Evolutionary conservation across 1,140 invertebrate species (phyloP), one percentile per base, ranked within the genome.

Genomic region (Pomacea maculata): DNA sequence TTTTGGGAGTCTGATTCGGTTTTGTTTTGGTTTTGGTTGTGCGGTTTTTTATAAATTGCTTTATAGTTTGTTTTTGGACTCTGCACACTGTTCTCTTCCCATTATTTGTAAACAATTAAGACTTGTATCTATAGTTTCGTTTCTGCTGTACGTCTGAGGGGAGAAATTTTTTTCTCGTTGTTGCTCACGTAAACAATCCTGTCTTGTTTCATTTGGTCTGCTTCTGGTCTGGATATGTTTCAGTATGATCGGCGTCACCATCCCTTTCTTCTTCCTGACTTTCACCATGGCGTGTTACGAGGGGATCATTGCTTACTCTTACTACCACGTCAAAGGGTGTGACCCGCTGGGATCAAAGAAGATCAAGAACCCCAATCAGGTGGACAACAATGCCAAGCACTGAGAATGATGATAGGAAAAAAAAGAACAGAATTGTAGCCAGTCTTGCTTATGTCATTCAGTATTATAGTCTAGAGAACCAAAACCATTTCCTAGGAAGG

Each of bases 251-350:
- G 5, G 3, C 15, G 25, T 64, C 21, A 63, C 54, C 14, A 57
- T 68, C 6, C 70, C 67, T 19, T 12, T 17, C 52, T 73, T 73
- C 63, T 73, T 79, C 55, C 45, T 73, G 25, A 55, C 61, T 1
- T 19, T 52, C 17, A 29, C 70, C n/a, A 45, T 73, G 70, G 72
- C 68, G 19, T 73, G 57, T 17, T 84, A 86, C n/a, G 86, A 87
- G 80, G 96, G 97, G 0, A 93, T 97, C 85, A 94, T 96, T 21
- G 86, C 89, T 10, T 90, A 85, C 82, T 83, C 88, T 15, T 90
- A 89, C 82, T 91, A 88, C 78, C 78, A 83, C 61, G 65, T 76
- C 1, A 83, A 83, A 29, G 82, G 86, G 29, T 91, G 91, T 83
- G 91, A 92, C 76, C 91, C 91, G 12, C 82, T 91, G 15, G 85